Base-by-base conservation (phyloP, 2,113 vertebrate genomes). In the Gallinago undulata region DNA sequence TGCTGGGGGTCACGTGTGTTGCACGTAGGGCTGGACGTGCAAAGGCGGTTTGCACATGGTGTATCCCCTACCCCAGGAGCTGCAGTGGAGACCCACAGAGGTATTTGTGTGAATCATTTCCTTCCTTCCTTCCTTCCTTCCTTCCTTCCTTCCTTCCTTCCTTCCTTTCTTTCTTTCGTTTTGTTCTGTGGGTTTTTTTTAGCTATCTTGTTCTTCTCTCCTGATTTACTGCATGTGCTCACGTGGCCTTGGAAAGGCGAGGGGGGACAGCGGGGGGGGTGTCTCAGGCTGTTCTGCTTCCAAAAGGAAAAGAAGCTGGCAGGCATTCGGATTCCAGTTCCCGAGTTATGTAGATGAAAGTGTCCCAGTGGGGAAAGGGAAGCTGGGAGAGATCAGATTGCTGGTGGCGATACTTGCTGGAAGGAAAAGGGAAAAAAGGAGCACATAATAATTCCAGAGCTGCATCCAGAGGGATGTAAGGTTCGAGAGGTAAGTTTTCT, bases 271-370 rank as follows among this genome's bases (percentile, higher is more conserved):
- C 39, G 12, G 39, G 39, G 48, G 21, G 48, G 48, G 48, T 6
- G 93, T 97, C 97, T 98, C 90, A 91, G 96, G 91, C 88, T 72
- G 68, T 55, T 96, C 90, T 96, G 90, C 93, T 97, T 97, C 96
- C 97, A 97, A 84, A 95, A 95, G 93, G 92, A 83, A 85, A 83
- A 87, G 72, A 62, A 93, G 80, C 95, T 97, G 98, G 95, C 97
- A 93, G 96, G 90, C 94, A 15, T 95, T 97, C 95, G 41, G 84
- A 77, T 93, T 97, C 92, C 93, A 97, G 93, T 67, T 94, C 95
- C 96, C 4, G 14, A 97, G 97, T 97, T 97, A 96, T 96, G 96
- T 96, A 96, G 88, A 95, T 95, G 97, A 90, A 96, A 94, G 80
- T 74, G 88, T 98, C 96, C 97, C 97, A 94, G 96, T 67, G 93